Percentiles rank a stretch among this genome's conserved stretches.
These are phyloP conservation scores for Apis laboriosa DNA, from an alignment of 1,140 invertebrate genomes.

Conservation along the genomic window DNA sequence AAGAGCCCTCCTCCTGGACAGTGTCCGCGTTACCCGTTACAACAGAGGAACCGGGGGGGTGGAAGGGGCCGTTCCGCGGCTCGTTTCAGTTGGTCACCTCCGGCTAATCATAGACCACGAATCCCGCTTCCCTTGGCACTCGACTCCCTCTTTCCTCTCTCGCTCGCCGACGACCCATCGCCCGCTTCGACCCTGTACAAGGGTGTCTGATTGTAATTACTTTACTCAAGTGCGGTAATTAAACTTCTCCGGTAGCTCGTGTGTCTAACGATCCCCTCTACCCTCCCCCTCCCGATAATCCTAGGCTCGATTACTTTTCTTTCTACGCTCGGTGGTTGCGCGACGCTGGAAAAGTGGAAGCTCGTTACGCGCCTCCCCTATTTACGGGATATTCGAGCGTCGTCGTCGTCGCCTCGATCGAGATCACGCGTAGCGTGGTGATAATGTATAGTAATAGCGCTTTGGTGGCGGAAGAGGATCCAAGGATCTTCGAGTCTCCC, in stretches of 20 bases:
- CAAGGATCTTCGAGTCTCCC: no score
- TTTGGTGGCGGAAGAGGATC: no score
- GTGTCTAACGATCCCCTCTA: conserved; percentile 48
- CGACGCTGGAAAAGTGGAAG: background rate
- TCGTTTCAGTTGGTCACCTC: conserved; percentile 71
- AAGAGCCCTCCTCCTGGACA: conserved; percentile 71
- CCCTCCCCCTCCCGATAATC: conserved; percentile 56
- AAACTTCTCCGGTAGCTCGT: conserved; percentile 76
- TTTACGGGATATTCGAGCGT: conserved; percentile 23
- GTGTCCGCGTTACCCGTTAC: conserved; percentile 35
- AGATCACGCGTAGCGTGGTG: background rate
- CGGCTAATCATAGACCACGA: conserved; percentile 79
- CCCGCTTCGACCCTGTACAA: conserved; percentile 60
- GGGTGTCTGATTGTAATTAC: conserved; percentile 81
- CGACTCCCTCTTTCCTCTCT: conserved; percentile 71
- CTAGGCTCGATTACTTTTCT: conserved; percentile 68
- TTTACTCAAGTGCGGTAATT: conserved; percentile 80
- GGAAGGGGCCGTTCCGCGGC: conserved; percentile 7
- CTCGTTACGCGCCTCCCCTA: conserved; percentile 6
- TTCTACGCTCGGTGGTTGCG: conserved; percentile 4
- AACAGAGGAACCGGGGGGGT: conserved; percentile 57
- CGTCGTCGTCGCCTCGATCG: background rate
- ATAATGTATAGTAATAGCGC: no score
- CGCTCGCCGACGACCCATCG: conserved; percentile 8
- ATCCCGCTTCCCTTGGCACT: conserved; percentile 72